Evolutionary conservation across 2,888 invertebrate genomes (phyloP).

Genomic region (Hypselothyrea guttata): DNA sequence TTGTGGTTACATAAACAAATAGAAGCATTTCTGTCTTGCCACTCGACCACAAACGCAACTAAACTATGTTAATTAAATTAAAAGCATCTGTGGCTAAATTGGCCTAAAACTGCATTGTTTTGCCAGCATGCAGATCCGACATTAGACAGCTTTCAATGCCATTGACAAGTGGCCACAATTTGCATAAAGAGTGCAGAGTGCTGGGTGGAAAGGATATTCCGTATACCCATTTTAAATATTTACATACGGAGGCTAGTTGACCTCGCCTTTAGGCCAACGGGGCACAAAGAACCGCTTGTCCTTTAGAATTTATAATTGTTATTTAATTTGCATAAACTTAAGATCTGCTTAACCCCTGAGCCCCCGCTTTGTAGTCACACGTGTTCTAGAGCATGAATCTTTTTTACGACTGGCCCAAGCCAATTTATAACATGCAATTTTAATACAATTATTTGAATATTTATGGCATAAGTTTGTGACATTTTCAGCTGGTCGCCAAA

Average conservation of each 20-base stretch:
- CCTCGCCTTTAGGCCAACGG: constrained; percentile 29
- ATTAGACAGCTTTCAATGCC: constrained; percentile 29
- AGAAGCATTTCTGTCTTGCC: constrained; percentile 1
- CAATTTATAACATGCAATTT: constrained; percentile 43
- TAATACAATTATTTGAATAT: constrained; percentile 63
- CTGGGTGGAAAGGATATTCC: background rate
- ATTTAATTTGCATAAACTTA: constrained; percentile 73
- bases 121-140: constrained; percentile 26
- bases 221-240: constrained; percentile 63
- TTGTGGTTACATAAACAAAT: constrained; percentile 18
- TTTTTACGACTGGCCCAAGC: constrained; percentile 44
- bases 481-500: constrained; percentile 24
- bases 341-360: constrained; percentile 24
- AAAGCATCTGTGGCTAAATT: constrained; percentile 39
- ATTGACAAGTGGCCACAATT: constrained; percentile 33
- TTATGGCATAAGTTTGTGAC: constrained; percentile 59
- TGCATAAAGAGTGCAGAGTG: constrained; percentile 31
- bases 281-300: constrained; percentile 11
- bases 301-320: constrained; percentile 67
- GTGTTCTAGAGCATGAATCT: constrained; percentile 61
- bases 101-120: constrained; percentile 20
- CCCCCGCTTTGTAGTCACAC: constrained; percentile 30
- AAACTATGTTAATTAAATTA: constrained; percentile 48
- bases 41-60: constrained; percentile 6
- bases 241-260: constrained; percentile 55